Percentiles rank a stretch among this genome's conserved stretches.
phyloP scores from a whole-genome alignment of 2,888 invertebrate species.

The Trachelus troglodyta region DNA sequence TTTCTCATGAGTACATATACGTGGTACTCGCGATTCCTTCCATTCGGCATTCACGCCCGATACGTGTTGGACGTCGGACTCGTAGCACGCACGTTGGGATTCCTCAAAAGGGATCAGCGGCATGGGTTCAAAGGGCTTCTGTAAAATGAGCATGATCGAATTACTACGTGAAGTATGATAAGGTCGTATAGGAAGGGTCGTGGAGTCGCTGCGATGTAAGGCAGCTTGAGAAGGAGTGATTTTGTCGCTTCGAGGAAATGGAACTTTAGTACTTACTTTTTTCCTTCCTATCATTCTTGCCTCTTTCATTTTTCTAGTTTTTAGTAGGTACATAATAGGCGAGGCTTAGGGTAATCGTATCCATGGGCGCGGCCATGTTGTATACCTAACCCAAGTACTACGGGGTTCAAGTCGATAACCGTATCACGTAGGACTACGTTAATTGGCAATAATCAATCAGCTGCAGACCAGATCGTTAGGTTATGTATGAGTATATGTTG shows the following conservation, averaged over 20 bases:
- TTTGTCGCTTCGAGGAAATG: not conserved
- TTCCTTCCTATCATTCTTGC: not conserved
- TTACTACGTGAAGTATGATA: not conserved
- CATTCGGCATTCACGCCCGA: not conserved
- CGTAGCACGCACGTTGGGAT: not conserved
- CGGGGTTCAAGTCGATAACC: constrained; percentile 1
- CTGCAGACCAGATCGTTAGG: not conserved
- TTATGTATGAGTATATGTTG: not conserved
- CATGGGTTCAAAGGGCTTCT: not conserved
- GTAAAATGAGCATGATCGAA: not conserved
- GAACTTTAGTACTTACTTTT: not conserved
- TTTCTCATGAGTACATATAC: not conserved
- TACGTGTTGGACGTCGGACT: not conserved
- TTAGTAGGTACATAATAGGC: not conserved
- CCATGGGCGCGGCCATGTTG: not conserved
- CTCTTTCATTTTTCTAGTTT: not conserved
- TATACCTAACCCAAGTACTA: not conserved
- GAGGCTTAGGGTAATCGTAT: not conserved
- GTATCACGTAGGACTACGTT: constrained; percentile 30
- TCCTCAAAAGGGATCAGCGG: not conserved
- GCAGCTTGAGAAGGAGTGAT: not conserved
- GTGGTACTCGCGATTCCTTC: not conserved
- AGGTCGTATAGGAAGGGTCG: not conserved
- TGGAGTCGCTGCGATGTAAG: not conserved
- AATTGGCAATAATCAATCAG: constrained; percentile 49